Base-by-base conservation (phyloP, 2,888 invertebrate species). In the Eupithecia pulchellata region DNA sequence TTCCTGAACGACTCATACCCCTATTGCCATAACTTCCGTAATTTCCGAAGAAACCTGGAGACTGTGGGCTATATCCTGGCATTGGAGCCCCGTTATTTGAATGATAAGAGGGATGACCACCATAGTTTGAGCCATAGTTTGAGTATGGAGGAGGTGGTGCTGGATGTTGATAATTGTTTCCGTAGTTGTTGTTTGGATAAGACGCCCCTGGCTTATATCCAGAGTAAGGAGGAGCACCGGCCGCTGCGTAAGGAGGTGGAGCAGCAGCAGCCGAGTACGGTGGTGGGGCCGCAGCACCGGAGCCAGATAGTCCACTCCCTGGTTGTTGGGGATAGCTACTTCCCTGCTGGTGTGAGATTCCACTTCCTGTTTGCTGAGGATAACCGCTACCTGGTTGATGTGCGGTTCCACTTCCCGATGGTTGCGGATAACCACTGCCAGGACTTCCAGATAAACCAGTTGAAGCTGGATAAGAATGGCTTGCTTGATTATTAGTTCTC, bases 1-100 rank as follows among this genome's bases (percentile, higher is more conserved):
- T 90, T 52, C 91, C 81, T 20, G 88, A 78, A 63, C 91, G 87
- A 79, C 91, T 88, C 20, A 91, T 79, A 47, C 92, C 88, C 76
- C 81, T 82, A 63, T 84, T 86, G 27, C 86, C 89, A 75, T 89
- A 85, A 73, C 86, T 81, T 61, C 85, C 89, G 73, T 90, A 89
- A 73, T 88, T 88, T 68, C 94, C 94, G 78, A 92, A 93, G 71
- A 91, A 92, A 14, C 93, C 93, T 20, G 93, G 92, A 82, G 83
- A 85, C 76, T 91, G 91, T 20, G 87, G 83, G 47, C 85, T 86
- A 68, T 86, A 85, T 17, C 88, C 86, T 29, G 88, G 93, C 84
- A 83, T 86, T 77, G 91, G 91, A 11, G 88, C 84, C 5, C 88
- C 86, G 52, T 69, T 63, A 63, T 66, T 72, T 11, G 88, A 83